Evolutionary conservation across 2,113 vertebrate genomes (phyloP).

Genomic region (Sylvia atricapilla): DNA sequence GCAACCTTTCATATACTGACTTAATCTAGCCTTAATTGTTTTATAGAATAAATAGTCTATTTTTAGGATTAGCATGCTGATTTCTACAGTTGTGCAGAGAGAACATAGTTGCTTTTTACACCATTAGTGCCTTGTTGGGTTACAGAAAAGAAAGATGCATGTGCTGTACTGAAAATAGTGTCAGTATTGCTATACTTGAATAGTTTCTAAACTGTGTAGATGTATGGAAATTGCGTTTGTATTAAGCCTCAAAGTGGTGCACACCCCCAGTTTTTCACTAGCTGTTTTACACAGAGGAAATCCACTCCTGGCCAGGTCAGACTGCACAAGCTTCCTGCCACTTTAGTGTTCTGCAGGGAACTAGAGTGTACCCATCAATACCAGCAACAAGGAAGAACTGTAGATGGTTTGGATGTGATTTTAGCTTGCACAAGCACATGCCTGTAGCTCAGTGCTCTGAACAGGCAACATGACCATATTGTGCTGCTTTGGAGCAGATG

Average conservation of each 20-base stretch:
- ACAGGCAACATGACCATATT: neutral
- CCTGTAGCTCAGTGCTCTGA: neutral
- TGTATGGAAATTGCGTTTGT: neutral
- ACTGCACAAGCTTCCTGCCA: neutral
- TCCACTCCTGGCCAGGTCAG: neutral
- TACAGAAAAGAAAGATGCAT: neutral
- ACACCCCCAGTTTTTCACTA: neutral
- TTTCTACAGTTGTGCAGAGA: neutral
- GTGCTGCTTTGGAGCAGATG: neutral
- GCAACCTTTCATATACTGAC: neutral
- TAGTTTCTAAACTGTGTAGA: neutral
- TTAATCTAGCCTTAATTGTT: neutral
- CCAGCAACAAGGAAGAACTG: accelerated
- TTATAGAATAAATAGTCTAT: neutral
- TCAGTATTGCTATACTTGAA: neutral
- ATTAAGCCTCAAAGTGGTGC: neutral
- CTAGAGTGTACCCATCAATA: neutral
- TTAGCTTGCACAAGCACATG: neutral
- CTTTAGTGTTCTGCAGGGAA: neutral
- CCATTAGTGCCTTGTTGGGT: neutral
- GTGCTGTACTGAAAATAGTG: neutral
- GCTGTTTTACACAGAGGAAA: neutral
- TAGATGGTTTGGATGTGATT: neutral
- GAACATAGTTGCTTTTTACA: neutral
- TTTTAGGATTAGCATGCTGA: neutral